Evolutionary conservation across 2,888 invertebrate genomes (phyloP), one percentile per base, ranked within the genome.

Genomic region (Coleophora deauratella): DNA sequence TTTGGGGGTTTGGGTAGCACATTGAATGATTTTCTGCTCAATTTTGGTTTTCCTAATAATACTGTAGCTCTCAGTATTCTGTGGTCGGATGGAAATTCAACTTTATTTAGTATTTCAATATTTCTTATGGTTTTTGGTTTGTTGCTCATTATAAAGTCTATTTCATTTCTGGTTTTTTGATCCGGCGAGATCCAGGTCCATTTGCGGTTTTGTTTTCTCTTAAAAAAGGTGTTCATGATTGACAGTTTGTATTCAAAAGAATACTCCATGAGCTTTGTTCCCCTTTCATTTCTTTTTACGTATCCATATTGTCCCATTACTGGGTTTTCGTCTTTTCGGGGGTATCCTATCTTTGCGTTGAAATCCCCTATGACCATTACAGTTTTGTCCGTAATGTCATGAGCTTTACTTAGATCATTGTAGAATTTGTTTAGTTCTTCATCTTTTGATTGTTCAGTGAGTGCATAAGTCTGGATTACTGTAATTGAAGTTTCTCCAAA

Each of bases 181-280:
- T 14, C 55, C 51, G 43, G 49, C 48, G 14, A n/a, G n/a, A n/a
- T n/a, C 54, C 52, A 52, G 4, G 58, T 57, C 54, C 54, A 56
- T 41, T 42, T 52, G 3, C 30, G 41, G 12, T 32, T 49, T 11
- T 35, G 13, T 40, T 46, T 51, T 41, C 47, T 55, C 7, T 45
- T 40, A 14, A 47, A 52, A 33, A 40, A 52, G 1, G 52, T 53
- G 41, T 55, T 56, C 33, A 55, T 15, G 3, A 57, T 53, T n/a
- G 50, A 27, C 7, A 54, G 27, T 9, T 52, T 46, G 27, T 57
- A 35, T 53, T 54, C 51, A 9, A 14, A 15, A 2, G 55, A 52
- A 37, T 42, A 56, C 1, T 56, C 41, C 9, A 58, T 42, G 8
- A 57, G 43, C 44, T 37, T 51, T 14, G 52, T 43, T 10, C 54